Conservation (phyloP, 2,113 vertebrate species). For the Guaruba guarouba region DNA sequence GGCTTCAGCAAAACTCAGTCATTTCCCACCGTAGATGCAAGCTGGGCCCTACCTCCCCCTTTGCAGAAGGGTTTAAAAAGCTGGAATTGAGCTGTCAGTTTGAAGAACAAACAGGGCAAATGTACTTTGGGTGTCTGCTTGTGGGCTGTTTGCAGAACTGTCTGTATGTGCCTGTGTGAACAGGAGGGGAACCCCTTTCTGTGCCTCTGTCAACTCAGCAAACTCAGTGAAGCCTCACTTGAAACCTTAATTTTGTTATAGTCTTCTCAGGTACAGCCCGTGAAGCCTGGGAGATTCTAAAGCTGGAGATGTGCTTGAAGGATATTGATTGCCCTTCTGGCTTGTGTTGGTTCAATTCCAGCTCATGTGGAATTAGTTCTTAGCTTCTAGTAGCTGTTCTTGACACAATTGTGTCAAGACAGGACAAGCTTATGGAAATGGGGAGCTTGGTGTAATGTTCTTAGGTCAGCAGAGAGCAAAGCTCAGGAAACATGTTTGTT, state of each 20-base stretch:
- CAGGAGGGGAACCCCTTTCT: background rate
- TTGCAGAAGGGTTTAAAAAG: background rate
- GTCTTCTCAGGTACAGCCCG: background rate
- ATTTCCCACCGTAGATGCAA: background rate
- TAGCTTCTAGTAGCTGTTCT: background rate
- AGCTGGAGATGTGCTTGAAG: background rate
- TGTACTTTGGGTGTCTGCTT: background rate
- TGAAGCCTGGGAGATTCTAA: background rate
- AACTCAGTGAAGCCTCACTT: background rate
- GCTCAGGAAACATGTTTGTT: background rate
- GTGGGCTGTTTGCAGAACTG: slow-evolving; percentile 36
- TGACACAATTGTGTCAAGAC: background rate
- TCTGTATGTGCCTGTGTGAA: slow-evolving; percentile 1
- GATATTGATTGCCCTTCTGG: background rate
- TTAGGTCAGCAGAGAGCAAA: background rate
- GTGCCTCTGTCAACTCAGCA: background rate
- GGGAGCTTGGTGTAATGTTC: background rate
- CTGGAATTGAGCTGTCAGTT: slow-evolving; percentile 28
- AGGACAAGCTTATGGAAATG: background rate
- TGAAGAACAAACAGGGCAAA: slow-evolving; percentile 31
- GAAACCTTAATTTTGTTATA: background rate
- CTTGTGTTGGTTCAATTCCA: background rate
- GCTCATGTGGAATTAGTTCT: background rate
- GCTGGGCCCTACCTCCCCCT: background rate
- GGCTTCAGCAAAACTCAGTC: background rate